Conservation (phyloP, 2,888 invertebrate genomes). For the Troides oblongomaculatus region DNA sequence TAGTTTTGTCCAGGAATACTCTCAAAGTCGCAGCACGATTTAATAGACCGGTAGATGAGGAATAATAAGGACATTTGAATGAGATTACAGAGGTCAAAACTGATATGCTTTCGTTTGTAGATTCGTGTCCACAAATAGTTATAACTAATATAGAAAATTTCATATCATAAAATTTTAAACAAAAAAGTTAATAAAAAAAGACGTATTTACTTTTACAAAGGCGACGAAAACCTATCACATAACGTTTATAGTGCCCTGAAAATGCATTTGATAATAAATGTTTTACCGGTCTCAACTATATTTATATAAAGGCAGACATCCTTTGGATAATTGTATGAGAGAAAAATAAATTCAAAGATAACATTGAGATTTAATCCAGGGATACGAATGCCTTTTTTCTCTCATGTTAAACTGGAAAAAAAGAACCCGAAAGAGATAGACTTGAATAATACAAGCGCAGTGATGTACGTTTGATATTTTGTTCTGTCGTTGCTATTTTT, state of each 20-base stretch:
- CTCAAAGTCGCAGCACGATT: constrained; percentile 54
- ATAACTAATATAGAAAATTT: not conserved
- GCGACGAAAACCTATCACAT: not conserved
- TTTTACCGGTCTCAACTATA: not conserved
- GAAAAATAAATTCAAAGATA: constrained; percentile 18
- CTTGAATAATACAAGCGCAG: constrained; percentile 26
- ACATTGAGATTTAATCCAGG: constrained; percentile 25
- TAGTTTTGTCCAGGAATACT: constrained; percentile 64
- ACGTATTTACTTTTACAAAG: too few relatives aligned
- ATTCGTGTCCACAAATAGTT: not conserved
- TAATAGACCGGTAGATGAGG: constrained; percentile 51
- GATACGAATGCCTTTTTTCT: constrained; percentile 18
- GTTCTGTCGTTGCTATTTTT: constrained; percentile 24
- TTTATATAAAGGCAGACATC: not conserved
- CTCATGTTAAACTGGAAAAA: constrained; percentile 19
- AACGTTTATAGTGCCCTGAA: not conserved
- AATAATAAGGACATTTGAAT: constrained; percentile 67
- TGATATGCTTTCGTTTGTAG: not conserved
- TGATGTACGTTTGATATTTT: constrained; percentile 12
- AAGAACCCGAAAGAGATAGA: constrained; percentile 20
- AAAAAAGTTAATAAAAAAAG: too few relatives aligned
- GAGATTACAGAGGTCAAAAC: constrained; percentile 42
- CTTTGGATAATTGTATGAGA: constrained; percentile 6
- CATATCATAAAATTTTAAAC: too few relatives aligned
- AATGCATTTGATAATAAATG: not conserved